These are phyloP conservation scores for Dasyurus viverrinus DNA, from an alignment of 2,113 vertebrate genomes.

Conservation along the genomic window DNA sequence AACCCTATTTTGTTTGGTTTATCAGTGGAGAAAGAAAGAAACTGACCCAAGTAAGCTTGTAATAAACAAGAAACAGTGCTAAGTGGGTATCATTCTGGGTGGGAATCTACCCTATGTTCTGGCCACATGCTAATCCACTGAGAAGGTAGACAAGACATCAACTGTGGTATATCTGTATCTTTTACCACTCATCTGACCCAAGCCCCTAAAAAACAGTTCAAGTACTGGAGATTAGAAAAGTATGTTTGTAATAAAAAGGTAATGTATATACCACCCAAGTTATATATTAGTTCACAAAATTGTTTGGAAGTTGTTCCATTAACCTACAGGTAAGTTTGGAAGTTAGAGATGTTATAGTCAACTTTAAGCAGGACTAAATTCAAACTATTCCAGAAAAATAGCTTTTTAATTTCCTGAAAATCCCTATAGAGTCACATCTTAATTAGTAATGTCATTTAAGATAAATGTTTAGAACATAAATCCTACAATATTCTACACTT, in stretches of 20 bases:
- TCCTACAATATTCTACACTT: not conserved
- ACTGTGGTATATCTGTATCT: not conserved
- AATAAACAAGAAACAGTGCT: not conserved
- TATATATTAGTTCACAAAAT: not conserved
- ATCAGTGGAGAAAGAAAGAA: not conserved
- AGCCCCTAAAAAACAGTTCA: not conserved
- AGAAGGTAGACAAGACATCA: not conserved
- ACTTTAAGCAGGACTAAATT: no score
- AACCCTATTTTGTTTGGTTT: not conserved
- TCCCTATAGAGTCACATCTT: not conserved
- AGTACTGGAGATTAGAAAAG: not conserved
- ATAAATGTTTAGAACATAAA: not conserved
- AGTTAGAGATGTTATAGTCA: not conserved
- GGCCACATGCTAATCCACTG: not conserved
- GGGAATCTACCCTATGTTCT: not conserved
- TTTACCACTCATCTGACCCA: not conserved
- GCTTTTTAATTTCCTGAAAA: not conserved
- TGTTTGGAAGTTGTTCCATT: not conserved
- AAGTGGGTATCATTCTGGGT: not conserved
- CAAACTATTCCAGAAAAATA: not conserved
- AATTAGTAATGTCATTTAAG: not conserved
- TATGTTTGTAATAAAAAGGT: not conserved
- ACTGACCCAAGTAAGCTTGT: not conserved
- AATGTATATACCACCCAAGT: not conserved
- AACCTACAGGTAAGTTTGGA: not conserved